These are phyloP conservation scores for Omphaloscelis lunosa DNA, from an alignment of 2,888 invertebrate genomes.

Conservation along the genomic window DNA sequence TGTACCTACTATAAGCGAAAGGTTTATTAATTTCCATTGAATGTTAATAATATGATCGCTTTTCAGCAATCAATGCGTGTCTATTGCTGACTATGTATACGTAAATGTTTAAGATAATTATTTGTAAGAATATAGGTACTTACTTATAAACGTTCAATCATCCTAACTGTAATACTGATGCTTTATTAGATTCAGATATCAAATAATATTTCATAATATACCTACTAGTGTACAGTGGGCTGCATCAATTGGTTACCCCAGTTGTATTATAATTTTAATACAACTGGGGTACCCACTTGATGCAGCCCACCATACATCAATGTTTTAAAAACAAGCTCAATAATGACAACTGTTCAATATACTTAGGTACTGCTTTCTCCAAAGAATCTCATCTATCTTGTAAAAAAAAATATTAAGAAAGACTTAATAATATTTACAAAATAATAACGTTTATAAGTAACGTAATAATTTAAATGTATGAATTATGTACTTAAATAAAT, in stretches of 20 bases:
- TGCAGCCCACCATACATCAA: no score
- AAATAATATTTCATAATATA: neutral
- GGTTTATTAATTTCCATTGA: neutral
- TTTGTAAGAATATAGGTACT: conserved; percentile 11
- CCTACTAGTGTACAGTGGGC: neutral
- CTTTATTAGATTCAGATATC: conserved; percentile 7
- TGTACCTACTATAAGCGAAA: neutral
- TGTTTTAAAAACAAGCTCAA: conserved; percentile 8
- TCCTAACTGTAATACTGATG: conserved; percentile 12
- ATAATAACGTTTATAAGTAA: conserved; percentile 59
- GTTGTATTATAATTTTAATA: no score
- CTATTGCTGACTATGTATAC: neutral
- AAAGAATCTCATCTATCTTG: conserved; percentile 25
- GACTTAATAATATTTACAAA: conserved; percentile 31
- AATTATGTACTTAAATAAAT: conserved; percentile 54
- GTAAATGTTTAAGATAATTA: conserved; percentile 9
- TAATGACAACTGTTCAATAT: neutral
- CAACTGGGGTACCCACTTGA: no score
- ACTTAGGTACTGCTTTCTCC: neutral
- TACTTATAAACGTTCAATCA: conserved; percentile 29
- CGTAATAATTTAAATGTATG: conserved; percentile 31
- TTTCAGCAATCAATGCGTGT: conserved; percentile 12
- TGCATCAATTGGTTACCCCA: no score
- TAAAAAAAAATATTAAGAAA: conserved; percentile 2
- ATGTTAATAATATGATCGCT: conserved; percentile 5